Evolutionary conservation across 2,797 vertebrate species (phyloP).

Genomic region (Mormyrops attenuatus): DNA sequence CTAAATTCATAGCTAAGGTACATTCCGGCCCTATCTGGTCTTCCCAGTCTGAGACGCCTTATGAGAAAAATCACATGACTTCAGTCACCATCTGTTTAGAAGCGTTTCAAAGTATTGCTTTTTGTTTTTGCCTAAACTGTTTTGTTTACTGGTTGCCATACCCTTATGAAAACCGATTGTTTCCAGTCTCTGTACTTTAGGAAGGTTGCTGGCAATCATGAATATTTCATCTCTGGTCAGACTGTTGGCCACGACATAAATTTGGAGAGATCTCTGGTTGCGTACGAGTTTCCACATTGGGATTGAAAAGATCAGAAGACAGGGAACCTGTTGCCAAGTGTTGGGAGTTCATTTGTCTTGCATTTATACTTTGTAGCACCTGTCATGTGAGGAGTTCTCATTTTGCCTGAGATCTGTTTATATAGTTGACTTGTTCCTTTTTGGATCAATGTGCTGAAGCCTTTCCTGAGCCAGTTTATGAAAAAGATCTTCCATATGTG

Average conservation of each 20-base stretch:
- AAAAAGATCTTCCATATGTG: not conserved
- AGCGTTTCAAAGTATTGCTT: not conserved
- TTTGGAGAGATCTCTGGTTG: not conserved
- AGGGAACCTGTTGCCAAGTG: not conserved
- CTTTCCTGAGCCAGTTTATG: not conserved
- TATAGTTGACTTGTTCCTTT: not conserved
- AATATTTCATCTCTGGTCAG: not conserved
- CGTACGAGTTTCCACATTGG: not conserved
- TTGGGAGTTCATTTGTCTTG: not conserved
- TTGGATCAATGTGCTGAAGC: not conserved
- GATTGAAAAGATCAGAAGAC: not conserved
- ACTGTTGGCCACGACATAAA: not conserved
- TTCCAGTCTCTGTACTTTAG: not conserved
- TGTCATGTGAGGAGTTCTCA: not conserved
- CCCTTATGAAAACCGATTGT: not conserved
- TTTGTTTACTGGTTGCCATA: not conserved
- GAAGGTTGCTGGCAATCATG: conserved; percentile 1
- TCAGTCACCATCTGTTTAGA: not conserved
- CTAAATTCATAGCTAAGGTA: not conserved
- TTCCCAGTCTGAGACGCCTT: not conserved
- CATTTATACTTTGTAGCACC: not conserved
- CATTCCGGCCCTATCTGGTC: not conserved
- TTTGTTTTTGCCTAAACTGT: not conserved
- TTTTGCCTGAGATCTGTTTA: not conserved
- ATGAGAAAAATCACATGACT: not conserved